Base-by-base conservation (phyloP, 2,113 vertebrate genomes). In the Oenanthe oenanthe region DNA sequence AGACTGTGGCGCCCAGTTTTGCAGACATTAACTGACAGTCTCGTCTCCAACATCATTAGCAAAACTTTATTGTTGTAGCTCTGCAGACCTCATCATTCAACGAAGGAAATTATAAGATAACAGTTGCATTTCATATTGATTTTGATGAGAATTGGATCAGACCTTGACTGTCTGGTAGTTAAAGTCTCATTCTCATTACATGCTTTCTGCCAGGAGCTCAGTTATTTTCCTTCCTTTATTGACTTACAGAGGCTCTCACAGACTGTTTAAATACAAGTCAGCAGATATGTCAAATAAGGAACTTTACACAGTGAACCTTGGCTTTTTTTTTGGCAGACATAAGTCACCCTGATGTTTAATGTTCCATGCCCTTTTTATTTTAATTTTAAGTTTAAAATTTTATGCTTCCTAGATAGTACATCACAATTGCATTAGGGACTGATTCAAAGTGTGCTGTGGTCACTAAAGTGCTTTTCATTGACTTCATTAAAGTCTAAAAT, bases 121-220 rank as follows among this genome's bases (percentile, higher is more conserved):
- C 36, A 88, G 42, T 62, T 61, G 50, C 34, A 84, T 80, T 94
- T 85, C 40, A 22, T 88, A 88, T 88, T 85, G 71, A 82, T 84
- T 87, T 95, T 89, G 17, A 87, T 95, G 68, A 75, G 66, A 85
- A 87, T 47, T 91, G 66, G 43, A 79, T 85, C 53, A 93, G 66
- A 85, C 31, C 32, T 75, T 88, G 42, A 56, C 56, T 51, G 43
- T 42, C 67, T 89, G n/a, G 48, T 73, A 61, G 70, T 75, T 87
- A 36, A 82, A 78, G 25, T 61, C 62, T 91, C 58, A 63, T 73
- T 80, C 51, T 86, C 47, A 53, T 75, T 72, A 22, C 13, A 31
- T 71, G 40, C 10, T 56, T 80, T 57, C 31, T 48, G 47, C 58
- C 31, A 63, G 32, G 40, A 92, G 21, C 48, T 91, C 40, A 47